Conservation (phyloP, 1,140 invertebrate species). For the Aphidius gifuensis region DNA sequence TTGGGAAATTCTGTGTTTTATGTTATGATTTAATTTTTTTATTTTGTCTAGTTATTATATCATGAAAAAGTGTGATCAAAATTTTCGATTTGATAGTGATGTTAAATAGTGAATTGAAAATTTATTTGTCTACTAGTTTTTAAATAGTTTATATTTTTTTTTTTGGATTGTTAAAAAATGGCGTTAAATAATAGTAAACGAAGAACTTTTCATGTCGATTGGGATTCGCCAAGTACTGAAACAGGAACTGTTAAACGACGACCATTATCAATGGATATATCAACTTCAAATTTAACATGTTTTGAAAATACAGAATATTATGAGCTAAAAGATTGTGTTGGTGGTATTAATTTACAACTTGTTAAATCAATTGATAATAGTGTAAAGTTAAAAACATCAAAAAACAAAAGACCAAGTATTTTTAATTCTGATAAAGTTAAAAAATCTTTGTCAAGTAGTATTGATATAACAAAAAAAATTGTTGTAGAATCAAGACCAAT, state of each 20-base stretch:
- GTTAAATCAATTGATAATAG: constrained; percentile 25
- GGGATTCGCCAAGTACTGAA: constrained; percentile 66
- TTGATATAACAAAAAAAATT: background rate
- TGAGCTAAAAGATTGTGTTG: constrained; percentile 28
- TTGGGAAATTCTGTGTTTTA: too few relatives aligned
- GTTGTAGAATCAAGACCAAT: background rate
- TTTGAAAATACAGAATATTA: constrained; percentile 38
- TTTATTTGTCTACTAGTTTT: too few relatives aligned
- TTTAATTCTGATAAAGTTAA: background rate
- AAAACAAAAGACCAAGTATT: background rate
- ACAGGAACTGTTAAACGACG: constrained; percentile 65
- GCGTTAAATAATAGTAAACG: constrained; percentile 26
- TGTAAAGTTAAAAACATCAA: background rate
- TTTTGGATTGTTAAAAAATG: background rate
- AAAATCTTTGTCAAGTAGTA: background rate
- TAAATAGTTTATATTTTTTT: background rate
- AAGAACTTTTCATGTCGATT: constrained; percentile 56
- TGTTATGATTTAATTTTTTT: too few relatives aligned
- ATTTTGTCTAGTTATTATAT: background rate
- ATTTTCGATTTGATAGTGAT: constrained; percentile 32
- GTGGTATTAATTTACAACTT: constrained; percentile 29
- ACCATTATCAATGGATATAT: constrained; percentile 49
- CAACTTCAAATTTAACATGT: constrained; percentile 17
- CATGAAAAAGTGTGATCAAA: constrained; percentile 24
- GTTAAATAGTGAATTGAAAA: constrained; percentile 22